phyloP scores from a whole-genome alignment of 2,113 vertebrate species.

The Lophotis ruficrista region DNA sequence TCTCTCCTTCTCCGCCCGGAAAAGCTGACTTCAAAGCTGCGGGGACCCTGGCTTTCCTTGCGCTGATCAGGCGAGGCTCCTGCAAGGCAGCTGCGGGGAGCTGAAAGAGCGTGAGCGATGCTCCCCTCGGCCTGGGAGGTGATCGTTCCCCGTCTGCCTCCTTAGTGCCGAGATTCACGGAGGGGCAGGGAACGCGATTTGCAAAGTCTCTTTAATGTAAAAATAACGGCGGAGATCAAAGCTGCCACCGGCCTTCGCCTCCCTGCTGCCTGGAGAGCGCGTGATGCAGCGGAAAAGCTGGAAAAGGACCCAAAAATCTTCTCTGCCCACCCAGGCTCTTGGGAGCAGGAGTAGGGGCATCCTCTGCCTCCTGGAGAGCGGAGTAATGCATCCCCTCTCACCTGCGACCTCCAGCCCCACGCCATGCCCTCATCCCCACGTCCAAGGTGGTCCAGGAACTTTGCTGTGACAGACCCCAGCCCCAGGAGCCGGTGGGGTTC shows the following conservation, averaged over 20 bases:
- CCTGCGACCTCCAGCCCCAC: neutral
- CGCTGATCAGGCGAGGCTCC: neutral
- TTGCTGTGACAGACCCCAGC: neutral
- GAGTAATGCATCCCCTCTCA: neutral
- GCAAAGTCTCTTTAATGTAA: constrained; percentile 47
- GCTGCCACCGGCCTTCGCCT: neutral
- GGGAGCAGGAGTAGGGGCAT: neutral
- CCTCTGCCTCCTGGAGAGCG: neutral
- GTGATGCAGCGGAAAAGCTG: neutral
- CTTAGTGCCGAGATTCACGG: neutral
- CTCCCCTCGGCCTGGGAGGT: neutral
- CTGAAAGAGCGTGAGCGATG: constrained; percentile 39
- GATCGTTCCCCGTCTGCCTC: neutral
- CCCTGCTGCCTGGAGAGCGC: neutral
- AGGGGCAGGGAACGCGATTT: neutral
- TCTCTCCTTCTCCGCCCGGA: neutral
- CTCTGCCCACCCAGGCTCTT: neutral
- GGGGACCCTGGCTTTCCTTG: neutral
- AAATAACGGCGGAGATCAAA: neutral
- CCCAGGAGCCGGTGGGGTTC: rapidly evolving
- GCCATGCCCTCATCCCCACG: rapidly evolving
- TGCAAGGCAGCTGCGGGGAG: neutral
- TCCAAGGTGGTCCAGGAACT: rapidly evolving
- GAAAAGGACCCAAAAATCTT: neutral
- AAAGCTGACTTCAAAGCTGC: neutral